Evolutionary conservation across 2,113 vertebrate species (phyloP), one percentile per base, ranked within the genome.

Genomic region (Tursiops truncatus): DNA sequence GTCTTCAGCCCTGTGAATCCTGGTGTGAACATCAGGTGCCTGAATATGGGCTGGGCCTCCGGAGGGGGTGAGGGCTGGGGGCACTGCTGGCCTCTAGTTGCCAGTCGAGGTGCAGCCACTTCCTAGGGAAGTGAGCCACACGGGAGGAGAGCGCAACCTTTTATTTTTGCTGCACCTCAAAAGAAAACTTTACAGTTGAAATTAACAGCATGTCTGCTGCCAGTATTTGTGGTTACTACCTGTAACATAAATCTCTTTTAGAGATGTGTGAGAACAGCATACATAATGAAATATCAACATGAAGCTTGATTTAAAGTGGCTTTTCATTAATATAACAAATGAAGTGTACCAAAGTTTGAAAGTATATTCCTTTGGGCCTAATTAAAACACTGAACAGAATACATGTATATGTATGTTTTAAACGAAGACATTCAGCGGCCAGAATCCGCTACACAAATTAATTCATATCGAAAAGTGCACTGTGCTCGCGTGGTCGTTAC

Each of bases 281-380:
- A 91, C 84, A 47, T 92, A 94, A 97, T 97, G 97, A 95, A 94
- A 92, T 77, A 92, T 65, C 97, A 83, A 94, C 87, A n/a, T 67
- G 90, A 88, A 95, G 53, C 94, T 89, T 98, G 98, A 98, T 97
- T 97, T 97, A 98, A 91, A 88, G 92, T 14, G 67, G 95, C 96
- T 97, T 97, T 96, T 97, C 96, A 94, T 98, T 97, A 97, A 97
- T 97, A 90, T 96, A 96, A 97, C 97, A 97, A 97, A 98, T 87
- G 89, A 96, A 98, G 96, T 97, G 89, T 70, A 96, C 97, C 97
- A 71, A 97, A 96, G 94, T 94, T 95, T 84, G 70, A 63, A 98
- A 97, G 96, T 96, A 85, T 80, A 94, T 96, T 97, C 96, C 96
- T 97, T 80, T 53, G 98, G 97, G 97, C 89, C 97, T 98, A 96